These are phyloP conservation scores for Pseudomyrmex concolor DNA, from an alignment of 1,140 invertebrate species.

Conservation along the genomic window DNA sequence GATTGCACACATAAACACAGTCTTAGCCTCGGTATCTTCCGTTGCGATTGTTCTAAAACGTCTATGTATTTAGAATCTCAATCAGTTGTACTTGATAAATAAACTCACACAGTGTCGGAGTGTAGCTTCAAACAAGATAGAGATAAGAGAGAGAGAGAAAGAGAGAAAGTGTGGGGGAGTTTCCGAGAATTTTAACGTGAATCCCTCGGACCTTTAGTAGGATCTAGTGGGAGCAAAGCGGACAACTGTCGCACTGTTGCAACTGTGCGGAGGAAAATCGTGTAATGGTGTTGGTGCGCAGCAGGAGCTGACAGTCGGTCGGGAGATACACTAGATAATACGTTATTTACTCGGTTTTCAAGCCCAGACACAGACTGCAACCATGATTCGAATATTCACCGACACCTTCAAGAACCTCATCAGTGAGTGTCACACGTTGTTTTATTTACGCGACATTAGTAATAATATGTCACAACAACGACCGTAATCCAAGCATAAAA, in stretches of 20 bases:
- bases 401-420: conserved; percentile 82
- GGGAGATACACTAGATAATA: conserved; percentile 42
- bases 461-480: too few relatives aligned
- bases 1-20: neutral
- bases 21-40: neutral
- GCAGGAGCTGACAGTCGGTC: conserved; percentile 75
- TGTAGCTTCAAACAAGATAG: neutral
- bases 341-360: conserved; percentile 58
- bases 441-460: neutral
- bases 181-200: conserved; percentile 53
- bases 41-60: neutral
- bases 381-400: conserved; percentile 82
- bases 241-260: conserved; percentile 37
- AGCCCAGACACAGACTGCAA: conserved; percentile 68
- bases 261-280: conserved; percentile 63
- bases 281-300: conserved; percentile 74
- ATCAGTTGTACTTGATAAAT: conserved; percentile 14
- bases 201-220: conserved; percentile 62
- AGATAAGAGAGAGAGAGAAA: conserved; percentile 10
- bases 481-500: too few relatives aligned
- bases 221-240: conserved; percentile 52
- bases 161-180: conserved; percentile 48
- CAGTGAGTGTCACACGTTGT: conserved; percentile 77
- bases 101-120: neutral
- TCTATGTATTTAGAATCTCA: conserved; percentile 19